Evolutionary conservation across 2,113 vertebrate species (phyloP), one percentile per base, ranked within the genome.

Genomic region (Megaceryle maxima): DNA sequence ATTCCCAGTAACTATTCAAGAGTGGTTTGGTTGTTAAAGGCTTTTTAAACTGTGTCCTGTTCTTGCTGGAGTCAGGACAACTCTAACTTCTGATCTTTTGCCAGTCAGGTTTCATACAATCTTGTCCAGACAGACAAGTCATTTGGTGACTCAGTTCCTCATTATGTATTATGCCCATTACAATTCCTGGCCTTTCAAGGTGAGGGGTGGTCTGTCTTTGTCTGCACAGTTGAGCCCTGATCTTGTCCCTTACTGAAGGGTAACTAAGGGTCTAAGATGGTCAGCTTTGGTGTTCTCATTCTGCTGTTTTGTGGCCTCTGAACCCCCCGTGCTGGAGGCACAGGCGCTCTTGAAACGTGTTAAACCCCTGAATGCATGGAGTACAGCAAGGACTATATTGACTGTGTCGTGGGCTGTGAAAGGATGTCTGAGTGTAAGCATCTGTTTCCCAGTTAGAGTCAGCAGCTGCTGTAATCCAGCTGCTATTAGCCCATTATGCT

Each of bases 361-460:
- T 44, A 5, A 50, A 60, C 35, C 75, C 60, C 75, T 4, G 6
- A 25, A 15, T 2, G 20, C 11, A 0, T 0, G 0, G n/a, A 9
- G 43, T 22, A 1, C 7, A 19, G 1, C 4, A 63, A 62, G 15
- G 60, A 19, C 4, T 6, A 0, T 2, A 0, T 25, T 39, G 77
- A 8, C 2, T 43, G 29, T 21, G 63, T 25, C 2, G 2, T 43
- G 87, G 39, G 59, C 43, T 43, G 68, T 18, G 77, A 10, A 21
- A 8, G 80, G 84, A 9, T 33, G 55, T 22, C n/a, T 51, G 82
- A n/a, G 46, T 16, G 46, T 16, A 16, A 43, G n/a, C 37, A 5
- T 79, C 57, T 66, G 75, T 29, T 31, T 60, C 46, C 44, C 79
- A 22, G 29, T 21, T 37, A 6, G 21, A 14, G 73, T 31, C 41